Percentiles rank a stretch among this genome's conserved stretches.
Evolutionary conservation across 2,113 vertebrate species (phyloP).

Genomic region (Tricholaema leucomelas): DNA sequence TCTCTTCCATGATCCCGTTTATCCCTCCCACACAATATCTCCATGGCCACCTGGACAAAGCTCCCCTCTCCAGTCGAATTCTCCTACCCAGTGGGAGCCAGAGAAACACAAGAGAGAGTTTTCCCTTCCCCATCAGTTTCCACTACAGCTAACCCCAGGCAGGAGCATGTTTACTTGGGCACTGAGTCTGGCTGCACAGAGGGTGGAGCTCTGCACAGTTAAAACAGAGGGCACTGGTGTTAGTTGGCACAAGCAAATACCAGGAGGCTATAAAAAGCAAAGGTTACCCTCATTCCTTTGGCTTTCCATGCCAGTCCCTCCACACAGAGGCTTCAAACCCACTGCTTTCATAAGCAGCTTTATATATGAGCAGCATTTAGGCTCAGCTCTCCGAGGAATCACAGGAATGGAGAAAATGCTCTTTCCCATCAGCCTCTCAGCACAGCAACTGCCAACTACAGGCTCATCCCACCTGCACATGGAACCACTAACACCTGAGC

Average conservation of each 20-base stretch:
- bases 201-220: neutral
- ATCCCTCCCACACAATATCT: neutral
- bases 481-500: neutral
- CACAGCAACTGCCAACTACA: fast-evolving
- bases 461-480: neutral
- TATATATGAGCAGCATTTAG: neutral
- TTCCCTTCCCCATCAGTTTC: neutral
- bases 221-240: neutral
- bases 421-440: neutral
- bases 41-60: neutral
- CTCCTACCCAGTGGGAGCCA: neutral
- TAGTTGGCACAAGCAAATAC: neutral
- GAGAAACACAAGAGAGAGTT: neutral
- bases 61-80: neutral
- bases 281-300: conserved; percentile 7
- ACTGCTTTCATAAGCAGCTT: neutral
- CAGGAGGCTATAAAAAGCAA: conserved; percentile 13
- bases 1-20: neutral
- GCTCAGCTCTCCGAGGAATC: neutral
- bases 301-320: neutral
- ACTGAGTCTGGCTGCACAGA: neutral
- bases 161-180: neutral
- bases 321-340: neutral
- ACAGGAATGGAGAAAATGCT: neutral
- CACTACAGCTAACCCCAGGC: neutral